A percentile compares a stretch with the other conserved stretches of the same genome.
Evolutionary conservation across 2,888 invertebrate genomes (phyloP).

Genomic region (Boloria euphrosyne): DNA sequence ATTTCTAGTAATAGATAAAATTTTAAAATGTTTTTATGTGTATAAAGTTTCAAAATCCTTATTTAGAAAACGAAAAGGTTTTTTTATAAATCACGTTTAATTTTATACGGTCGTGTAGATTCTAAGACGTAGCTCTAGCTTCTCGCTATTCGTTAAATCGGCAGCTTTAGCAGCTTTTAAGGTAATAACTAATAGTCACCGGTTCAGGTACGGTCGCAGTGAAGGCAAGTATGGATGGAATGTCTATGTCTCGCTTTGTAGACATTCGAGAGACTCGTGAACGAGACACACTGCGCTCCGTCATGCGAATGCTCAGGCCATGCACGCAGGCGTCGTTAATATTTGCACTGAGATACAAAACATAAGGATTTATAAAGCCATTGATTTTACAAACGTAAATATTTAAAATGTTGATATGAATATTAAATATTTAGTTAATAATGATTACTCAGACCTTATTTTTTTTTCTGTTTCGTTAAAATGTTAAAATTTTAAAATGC

Average conservation of each 20-base stretch:
- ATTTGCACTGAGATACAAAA: slow-evolving; percentile 17
- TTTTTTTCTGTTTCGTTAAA: too few species aligned
- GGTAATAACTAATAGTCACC: slow-evolving; percentile 44
- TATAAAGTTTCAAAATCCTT: too few species aligned
- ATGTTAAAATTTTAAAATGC: too few species aligned
- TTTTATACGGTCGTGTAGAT: too few species aligned
- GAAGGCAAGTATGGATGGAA: slow-evolving; percentile 72
- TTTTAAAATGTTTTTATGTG: neutral
- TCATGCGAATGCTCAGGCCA: slow-evolving; percentile 62
- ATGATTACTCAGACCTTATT: too few species aligned
- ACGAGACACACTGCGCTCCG: slow-evolving; percentile 70
- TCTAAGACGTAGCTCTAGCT: too few species aligned
- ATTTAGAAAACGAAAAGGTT: too few species aligned
- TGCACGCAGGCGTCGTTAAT: slow-evolving; percentile 60
- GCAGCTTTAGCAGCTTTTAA: neutral
- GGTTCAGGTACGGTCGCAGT: slow-evolving; percentile 54
- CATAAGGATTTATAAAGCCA: neutral
- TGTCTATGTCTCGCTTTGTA: slow-evolving; percentile 73
- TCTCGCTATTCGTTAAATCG: neutral
- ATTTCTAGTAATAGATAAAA: too few species aligned
- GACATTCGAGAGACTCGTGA: slow-evolving; percentile 70
- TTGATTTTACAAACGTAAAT: neutral
- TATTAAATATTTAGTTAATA: too few species aligned
- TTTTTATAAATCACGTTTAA: too few species aligned
- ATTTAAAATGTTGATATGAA: too few species aligned